Base-by-base conservation (phyloP, 2,113 vertebrate species). In the Scophthalmus maximus region DNA sequence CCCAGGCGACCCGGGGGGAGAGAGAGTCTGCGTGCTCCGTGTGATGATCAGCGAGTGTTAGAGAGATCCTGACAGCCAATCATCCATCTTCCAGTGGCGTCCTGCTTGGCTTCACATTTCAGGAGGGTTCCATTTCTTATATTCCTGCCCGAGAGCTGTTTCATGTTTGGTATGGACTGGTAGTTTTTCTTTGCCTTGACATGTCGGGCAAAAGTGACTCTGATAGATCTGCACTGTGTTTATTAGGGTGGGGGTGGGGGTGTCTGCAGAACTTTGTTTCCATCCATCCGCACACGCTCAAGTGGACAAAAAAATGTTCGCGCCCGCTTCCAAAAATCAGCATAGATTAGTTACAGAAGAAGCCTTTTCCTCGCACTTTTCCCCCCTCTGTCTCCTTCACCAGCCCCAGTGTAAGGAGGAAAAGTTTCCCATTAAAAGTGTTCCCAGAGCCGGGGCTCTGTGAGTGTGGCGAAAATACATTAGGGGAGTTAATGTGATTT, bases 401-500 rank as follows among this genome's bases (percentile, higher is more conserved):
- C 49, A 60, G 56, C 59, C 27, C 1, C 25, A 23, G 65, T 27
- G 68, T 47, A 64, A 73, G 47, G 42, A 57, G 42, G 42, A 79
- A 49, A 88, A 88, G 82, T 89, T 90, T 85, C 83, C 73, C 77
- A 87, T 88, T 91, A 86, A 90, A 91, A 87, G 78, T 84, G 64
- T 88, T 89, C 84, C 71, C 82, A 79, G 77, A 81, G 69, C 44
- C 56, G 36, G 5, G 30, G 75, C 80, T 79, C 63, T 78, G 73
- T 89, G 79, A 78, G 87, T 88, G 88, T 87, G 86, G 83, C 78
- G 76, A 82, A 93, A 92, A 89, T 90, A 90, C 86, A 92, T 88
- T 87, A 87, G 63, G 71, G 36, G 68, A 90, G 89, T 89, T 93
- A 93, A 93, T 93, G 91, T 93, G 92, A 93, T 93, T 93, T 92